Evolutionary conservation across 1,140 invertebrate species (phyloP).

Genomic region (Pemphigus obesinymphae): DNA sequence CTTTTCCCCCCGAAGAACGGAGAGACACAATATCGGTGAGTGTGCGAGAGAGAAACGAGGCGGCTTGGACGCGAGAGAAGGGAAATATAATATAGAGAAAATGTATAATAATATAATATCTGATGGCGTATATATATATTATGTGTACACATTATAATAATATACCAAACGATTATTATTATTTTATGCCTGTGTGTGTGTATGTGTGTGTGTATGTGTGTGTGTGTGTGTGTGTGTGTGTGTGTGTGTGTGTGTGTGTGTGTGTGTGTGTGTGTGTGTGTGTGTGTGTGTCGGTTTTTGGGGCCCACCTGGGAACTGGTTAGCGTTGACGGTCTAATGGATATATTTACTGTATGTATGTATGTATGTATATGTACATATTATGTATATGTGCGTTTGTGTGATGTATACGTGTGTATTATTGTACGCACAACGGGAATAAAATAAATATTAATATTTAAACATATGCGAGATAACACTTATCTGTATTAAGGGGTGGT

Average conservation of each 20-base stretch:
- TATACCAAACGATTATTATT: constrained; percentile 37
- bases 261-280: not conserved
- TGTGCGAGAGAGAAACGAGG: not conserved
- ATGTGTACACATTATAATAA: constrained; percentile 37
- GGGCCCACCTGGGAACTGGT: constrained; percentile 39
- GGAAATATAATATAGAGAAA: not conserved
- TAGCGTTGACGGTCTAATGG: constrained; percentile 40
- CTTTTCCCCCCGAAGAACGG: too few species aligned
- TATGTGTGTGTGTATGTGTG: not conserved
- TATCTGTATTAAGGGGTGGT: not conserved
- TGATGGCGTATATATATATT: constrained; percentile 31
- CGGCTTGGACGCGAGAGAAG: not conserved
- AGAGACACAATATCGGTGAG: not conserved
- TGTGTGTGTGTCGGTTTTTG: constrained; percentile 30
- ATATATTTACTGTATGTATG: constrained; percentile 2
- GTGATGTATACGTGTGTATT: not conserved
- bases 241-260: not conserved
- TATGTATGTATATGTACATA: not conserved
- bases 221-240: not conserved
- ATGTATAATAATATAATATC: constrained; percentile 30
- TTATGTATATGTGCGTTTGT: not conserved
- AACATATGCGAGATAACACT: constrained; percentile 17
- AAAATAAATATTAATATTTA: constrained; percentile 33
- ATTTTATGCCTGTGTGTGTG: constrained; percentile 18
- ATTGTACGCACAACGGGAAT: constrained; percentile 24